Percentiles rank a stretch among this genome's conserved stretches.
These are phyloP conservation scores for Odobenus rosmarus DNA, from an alignment of 2,113 vertebrate genomes.

Conservation along the genomic window DNA sequence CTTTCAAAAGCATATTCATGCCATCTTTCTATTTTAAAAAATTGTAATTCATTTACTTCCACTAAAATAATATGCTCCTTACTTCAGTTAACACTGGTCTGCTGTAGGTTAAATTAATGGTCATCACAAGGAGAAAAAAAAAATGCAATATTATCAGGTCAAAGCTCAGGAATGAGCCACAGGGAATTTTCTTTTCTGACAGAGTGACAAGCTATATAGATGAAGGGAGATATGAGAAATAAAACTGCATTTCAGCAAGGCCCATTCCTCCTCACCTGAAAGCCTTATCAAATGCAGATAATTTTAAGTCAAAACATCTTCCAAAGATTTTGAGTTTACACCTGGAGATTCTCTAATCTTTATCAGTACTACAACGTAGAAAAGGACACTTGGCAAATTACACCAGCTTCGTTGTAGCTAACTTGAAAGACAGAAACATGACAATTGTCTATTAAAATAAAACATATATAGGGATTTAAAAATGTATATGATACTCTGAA, in stretches of 20 bases:
- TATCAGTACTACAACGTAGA: background rate
- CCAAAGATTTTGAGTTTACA: background rate
- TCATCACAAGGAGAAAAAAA: background rate
- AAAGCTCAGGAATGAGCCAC: background rate
- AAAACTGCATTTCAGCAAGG: background rate
- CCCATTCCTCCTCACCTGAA: background rate
- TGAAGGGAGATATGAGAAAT: background rate
- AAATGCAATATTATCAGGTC: background rate
- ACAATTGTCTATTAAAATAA: background rate
- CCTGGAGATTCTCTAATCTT: background rate
- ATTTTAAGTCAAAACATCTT: background rate
- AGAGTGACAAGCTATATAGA: background rate
- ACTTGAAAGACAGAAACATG: constrained; percentile 34
- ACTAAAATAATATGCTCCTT: background rate
- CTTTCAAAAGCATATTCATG: background rate
- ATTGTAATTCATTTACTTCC: background rate
- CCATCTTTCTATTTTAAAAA: background rate
- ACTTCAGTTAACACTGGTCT: background rate
- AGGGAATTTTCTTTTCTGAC: background rate
- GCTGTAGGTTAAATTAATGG: background rate
- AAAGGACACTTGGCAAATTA: background rate
- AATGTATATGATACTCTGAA: background rate
- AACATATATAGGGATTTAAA: background rate
- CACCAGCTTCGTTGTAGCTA: background rate
- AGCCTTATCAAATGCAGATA: background rate